Percentiles rank a stretch among this genome's conserved stretches.
Evolutionary conservation across 23 tunicate species (phyloP).

Genomic region (Aplidium turbinatum): DNA sequence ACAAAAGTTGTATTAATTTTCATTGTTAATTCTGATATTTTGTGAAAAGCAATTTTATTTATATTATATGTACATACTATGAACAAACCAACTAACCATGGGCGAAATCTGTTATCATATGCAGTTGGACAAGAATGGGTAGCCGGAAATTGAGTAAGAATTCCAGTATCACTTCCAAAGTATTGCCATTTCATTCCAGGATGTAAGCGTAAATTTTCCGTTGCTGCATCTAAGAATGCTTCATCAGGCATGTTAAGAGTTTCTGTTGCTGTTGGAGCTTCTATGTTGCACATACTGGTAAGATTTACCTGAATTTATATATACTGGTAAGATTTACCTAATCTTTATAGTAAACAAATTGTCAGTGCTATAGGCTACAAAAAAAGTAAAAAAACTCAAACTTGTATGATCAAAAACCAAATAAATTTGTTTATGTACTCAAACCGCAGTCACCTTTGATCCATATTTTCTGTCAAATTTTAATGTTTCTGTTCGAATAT

Average conservation of each 20-base stretch:
- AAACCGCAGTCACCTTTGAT: conserved; percentile 36
- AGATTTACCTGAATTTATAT: conserved; percentile 37
- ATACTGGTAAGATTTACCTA: too few species aligned
- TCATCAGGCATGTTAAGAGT: conserved; percentile 34
- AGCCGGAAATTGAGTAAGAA: conserved; percentile 67
- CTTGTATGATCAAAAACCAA: too few species aligned
- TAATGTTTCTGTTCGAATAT: background rate
- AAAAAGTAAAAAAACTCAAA: too few species aligned
- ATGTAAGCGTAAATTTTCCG: conserved; percentile 30
- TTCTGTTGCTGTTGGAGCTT: conserved; percentile 32
- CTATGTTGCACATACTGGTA: conserved; percentile 23
- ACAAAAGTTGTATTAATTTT: too few species aligned
- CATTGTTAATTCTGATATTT: too few species aligned
- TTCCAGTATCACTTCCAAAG: conserved; percentile 82
- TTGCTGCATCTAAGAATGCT: conserved; percentile 50
- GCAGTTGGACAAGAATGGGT: conserved; percentile 7
- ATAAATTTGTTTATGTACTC: too few species aligned
- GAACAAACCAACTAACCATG: conserved; percentile 81
- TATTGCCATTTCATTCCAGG: conserved; percentile 92
- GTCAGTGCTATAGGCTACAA: too few species aligned
- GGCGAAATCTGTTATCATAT: conserved; percentile 85
- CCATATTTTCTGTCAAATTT: background rate
- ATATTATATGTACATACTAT: too few species aligned
- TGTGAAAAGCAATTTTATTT: too few species aligned
- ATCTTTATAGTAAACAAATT: too few species aligned